Evolutionary conservation across 1,140 invertebrate species (phyloP).

Genomic region (Apocrypta bakeri): DNA sequence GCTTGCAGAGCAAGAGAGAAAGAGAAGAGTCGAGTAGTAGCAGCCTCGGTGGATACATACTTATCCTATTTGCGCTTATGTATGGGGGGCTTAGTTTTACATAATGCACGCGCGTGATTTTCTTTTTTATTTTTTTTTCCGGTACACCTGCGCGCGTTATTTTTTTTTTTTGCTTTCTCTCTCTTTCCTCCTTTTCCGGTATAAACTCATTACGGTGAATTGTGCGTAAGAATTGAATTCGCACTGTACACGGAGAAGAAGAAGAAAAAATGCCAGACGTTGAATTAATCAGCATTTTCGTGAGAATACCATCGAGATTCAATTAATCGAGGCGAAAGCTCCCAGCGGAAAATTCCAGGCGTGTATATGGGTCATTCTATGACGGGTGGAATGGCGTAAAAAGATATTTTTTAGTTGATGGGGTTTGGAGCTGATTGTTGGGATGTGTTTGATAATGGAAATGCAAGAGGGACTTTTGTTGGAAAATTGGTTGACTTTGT

Average conservation of each 20-base stretch:
- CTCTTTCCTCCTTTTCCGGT: background rate
- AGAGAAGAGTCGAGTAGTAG: constrained; percentile 27
- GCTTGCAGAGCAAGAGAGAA: background rate
- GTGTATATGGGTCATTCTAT: too few relatives aligned
- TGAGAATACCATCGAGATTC: too few relatives aligned
- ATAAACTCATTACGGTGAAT: constrained; percentile 39
- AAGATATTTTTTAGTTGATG: too few relatives aligned
- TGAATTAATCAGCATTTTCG: too few relatives aligned
- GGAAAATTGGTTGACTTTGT: too few relatives aligned
- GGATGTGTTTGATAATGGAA: too few relatives aligned
- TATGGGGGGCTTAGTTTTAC: constrained; percentile 19
- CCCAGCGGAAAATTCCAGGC: too few relatives aligned
- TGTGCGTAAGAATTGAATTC: constrained; percentile 16
- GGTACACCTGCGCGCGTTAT: background rate
- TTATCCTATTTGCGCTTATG: constrained; percentile 35
- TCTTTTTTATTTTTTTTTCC: background rate
- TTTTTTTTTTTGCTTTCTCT: constrained; percentile 14
- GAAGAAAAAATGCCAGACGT: background rate
- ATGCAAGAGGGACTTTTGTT: too few relatives aligned
- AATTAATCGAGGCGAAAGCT: too few relatives aligned
- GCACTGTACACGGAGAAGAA: background rate
- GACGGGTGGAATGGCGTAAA: too few relatives aligned
- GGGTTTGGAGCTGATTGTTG: too few relatives aligned
- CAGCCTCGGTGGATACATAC: background rate
- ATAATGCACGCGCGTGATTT: constrained; percentile 43